phyloP scores from a whole-genome alignment of 1,140 invertebrate genomes.

The Melitaea cinxia region DNA sequence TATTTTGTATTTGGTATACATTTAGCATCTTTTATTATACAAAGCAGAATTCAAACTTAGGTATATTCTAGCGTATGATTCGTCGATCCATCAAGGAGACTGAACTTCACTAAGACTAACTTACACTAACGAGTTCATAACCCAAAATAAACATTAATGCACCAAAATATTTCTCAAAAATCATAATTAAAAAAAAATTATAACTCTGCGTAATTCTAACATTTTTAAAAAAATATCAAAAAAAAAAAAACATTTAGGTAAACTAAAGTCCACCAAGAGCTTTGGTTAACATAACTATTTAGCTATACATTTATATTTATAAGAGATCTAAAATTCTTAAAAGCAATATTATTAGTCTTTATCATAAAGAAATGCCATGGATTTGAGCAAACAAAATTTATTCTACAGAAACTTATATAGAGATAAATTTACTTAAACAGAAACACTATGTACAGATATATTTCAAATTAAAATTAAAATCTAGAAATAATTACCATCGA shows the following conservation, averaged over 20 bases:
- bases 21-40: conserved; percentile 66
- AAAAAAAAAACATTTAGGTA: conserved; percentile 51
- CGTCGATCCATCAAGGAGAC: conserved; percentile 67
- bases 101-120: conserved; percentile 47
- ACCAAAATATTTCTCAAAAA: conserved; percentile 52
- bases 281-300: conserved; percentile 46
- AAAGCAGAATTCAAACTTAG: conserved; percentile 75
- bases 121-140: conserved; percentile 67
- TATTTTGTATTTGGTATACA: conserved; percentile 70
- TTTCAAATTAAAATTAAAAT: conserved; percentile 27
- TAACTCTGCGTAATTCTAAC: conserved; percentile 45
- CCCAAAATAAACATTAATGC: conserved; percentile 62
- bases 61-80: conserved; percentile 80
- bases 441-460: conserved; percentile 24
- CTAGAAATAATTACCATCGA: not conserved
- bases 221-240: conserved; percentile 43
- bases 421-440: not conserved
- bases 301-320: conserved; percentile 38
- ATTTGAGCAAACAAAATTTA: conserved; percentile 77
- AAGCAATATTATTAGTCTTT: conserved; percentile 54
- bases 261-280: conserved; percentile 61
- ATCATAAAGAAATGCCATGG: conserved; percentile 75
- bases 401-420: conserved; percentile 31
- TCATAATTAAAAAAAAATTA: conserved; percentile 45
- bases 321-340: conserved; percentile 66